A percentile compares a stretch with the other conserved stretches of the same genome.
Evolutionary conservation across 2,113 vertebrate genomes (phyloP).

Genomic region (Toxostoma redivivum): DNA sequence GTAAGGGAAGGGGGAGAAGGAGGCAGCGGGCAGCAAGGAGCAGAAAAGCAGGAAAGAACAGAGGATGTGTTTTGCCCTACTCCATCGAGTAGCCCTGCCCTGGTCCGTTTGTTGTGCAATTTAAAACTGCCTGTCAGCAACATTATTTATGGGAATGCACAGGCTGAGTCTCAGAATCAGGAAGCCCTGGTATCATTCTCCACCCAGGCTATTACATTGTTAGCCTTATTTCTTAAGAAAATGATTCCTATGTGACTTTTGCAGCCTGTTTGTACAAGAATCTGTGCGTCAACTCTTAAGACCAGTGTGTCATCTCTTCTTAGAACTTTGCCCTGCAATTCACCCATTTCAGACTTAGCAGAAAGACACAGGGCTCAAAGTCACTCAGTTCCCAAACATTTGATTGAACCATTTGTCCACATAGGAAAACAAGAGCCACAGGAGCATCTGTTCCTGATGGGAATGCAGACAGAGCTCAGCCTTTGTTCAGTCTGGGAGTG

Average conservation of each 20-base stretch:
- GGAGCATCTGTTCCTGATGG: neutral
- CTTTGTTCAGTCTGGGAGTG: neutral
- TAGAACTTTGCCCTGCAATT: neutral
- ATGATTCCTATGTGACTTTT: neutral
- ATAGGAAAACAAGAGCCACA: neutral
- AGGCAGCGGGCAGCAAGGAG: neutral
- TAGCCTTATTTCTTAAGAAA: neutral
- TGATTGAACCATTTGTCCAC: neutral
- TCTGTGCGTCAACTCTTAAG: neutral
- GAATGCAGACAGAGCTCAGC: neutral
- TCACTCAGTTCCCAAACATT: neutral
- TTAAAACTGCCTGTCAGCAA: constrained; percentile 50
- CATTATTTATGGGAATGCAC: constrained; percentile 21
- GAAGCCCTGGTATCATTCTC: constrained; percentile 18
- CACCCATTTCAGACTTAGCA: neutral
- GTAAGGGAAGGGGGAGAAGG: neutral
- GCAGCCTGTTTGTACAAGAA: neutral
- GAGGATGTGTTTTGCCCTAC: neutral
- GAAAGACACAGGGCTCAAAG: neutral
- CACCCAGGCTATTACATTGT: neutral
- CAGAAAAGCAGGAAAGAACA: neutral
- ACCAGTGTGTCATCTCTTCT: neutral
- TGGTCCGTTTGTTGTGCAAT: constrained; percentile 38
- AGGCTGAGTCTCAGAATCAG: neutral
- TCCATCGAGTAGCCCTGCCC: neutral